These are phyloP conservation scores for Hylaea fasciaria DNA, from an alignment of 2,888 invertebrate species.

Conservation along the genomic window DNA sequence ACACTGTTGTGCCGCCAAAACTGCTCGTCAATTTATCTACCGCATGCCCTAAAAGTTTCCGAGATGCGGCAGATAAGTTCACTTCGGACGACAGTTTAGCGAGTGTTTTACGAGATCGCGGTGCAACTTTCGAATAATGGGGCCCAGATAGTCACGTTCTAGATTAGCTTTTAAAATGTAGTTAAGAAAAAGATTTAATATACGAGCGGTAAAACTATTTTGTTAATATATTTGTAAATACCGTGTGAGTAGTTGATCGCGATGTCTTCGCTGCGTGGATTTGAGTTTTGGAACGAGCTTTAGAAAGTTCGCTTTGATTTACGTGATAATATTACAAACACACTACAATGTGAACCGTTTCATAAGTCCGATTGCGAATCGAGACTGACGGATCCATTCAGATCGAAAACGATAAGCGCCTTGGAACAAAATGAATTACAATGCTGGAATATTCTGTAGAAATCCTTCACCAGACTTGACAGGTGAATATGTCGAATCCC, in stretches of 20 bases:
- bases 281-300: slow-evolving; percentile 57
- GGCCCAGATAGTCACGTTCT: slow-evolving; percentile 71
- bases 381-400: slow-evolving; percentile 70
- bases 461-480: slow-evolving; percentile 20
- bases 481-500: slow-evolving; percentile 27
- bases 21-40: slow-evolving; percentile 5
- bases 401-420: slow-evolving; percentile 57
- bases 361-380: slow-evolving; percentile 57
- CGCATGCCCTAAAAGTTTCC: slow-evolving; percentile 21
- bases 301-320: slow-evolving; percentile 54
- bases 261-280: slow-evolving; percentile 60
- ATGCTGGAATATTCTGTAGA: slow-evolving; percentile 26
- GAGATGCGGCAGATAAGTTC: slow-evolving; percentile 40
- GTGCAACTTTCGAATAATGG: slow-evolving; percentile 57
- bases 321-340: slow-evolving; percentile 55
- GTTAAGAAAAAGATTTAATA: slow-evolving; percentile 69
- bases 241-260: slow-evolving; percentile 56
- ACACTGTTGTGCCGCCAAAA: background rate
- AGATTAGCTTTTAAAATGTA: slow-evolving; percentile 65
- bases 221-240: slow-evolving; percentile 78
- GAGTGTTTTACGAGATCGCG: slow-evolving; percentile 24
- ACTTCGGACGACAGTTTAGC: slow-evolving; percentile 7
- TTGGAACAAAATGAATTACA: slow-evolving; percentile 56
- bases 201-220: slow-evolving; percentile 69
- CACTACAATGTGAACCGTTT: slow-evolving; percentile 50